These are phyloP conservation scores for Melanotaenia maccullochi DNA, from an alignment of 2,797 vertebrate genomes.

Conservation along the genomic window DNA sequence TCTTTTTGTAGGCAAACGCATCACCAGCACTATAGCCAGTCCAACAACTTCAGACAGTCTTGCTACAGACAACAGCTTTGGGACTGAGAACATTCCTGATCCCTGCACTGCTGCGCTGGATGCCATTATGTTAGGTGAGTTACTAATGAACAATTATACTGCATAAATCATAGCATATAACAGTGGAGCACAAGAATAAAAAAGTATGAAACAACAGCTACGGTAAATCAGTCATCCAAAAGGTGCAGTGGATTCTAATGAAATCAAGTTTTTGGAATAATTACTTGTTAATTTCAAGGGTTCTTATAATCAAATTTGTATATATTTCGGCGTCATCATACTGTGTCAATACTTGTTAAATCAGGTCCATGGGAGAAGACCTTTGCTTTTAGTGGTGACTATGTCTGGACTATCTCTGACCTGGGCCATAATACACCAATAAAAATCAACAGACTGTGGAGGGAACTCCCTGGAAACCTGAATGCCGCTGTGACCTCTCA, in stretches of 20 bases:
- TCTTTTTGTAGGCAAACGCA: conserved; percentile 74
- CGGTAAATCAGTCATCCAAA: not conserved
- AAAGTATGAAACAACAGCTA: not conserved
- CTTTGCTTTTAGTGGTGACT: conserved; percentile 90
- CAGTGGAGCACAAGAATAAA: not conserved
- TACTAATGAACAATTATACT: not conserved
- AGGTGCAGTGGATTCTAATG: not conserved
- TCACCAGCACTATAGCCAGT: conserved; percentile 32
- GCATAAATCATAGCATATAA: not conserved
- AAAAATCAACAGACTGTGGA: conserved; percentile 84
- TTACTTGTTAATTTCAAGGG: not conserved
- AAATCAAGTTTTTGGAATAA: not conserved
- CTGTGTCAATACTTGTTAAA: not conserved
- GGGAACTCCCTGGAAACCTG: conserved; percentile 85
- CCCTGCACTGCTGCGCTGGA: conserved; percentile 88
- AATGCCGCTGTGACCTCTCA: conserved; percentile 88
- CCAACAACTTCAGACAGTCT: conserved; percentile 40
- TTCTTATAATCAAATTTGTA: not conserved
- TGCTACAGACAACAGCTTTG: conserved; percentile 54
- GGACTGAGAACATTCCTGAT: conserved; percentile 68
- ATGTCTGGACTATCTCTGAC: conserved; percentile 89
- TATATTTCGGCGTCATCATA: not conserved
- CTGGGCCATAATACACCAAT: conserved; percentile 83
- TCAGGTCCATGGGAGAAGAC: conserved; percentile 88
- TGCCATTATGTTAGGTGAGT: conserved; percentile 88